phyloP scores from a whole-genome alignment of 2,113 vertebrate genomes.

The Calidris pygmaea region DNA sequence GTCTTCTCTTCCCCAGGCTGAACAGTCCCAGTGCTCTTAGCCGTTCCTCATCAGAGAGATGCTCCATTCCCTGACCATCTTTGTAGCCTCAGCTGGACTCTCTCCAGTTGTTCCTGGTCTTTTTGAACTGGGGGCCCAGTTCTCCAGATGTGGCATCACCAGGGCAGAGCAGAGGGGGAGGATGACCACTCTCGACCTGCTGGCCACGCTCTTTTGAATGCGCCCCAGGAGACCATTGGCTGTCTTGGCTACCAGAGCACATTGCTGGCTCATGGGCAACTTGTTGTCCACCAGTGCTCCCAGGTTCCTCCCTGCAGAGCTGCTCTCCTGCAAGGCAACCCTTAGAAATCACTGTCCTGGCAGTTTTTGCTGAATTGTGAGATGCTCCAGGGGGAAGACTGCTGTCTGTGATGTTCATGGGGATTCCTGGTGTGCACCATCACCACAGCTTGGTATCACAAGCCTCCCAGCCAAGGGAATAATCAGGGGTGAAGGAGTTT shows the following conservation, averaged over 20 bases:
- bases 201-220: not conserved
- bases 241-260: not conserved
- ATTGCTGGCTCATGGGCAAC: not conserved
- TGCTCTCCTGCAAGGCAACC: not conserved
- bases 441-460: not conserved
- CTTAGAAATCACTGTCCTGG: not conserved
- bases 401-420: not conserved
- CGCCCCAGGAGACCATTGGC: not conserved
- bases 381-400: not conserved
- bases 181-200: not conserved
- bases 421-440: not conserved
- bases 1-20: not conserved
- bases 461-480: not conserved
- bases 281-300: not conserved
- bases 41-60: not conserved
- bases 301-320: not conserved
- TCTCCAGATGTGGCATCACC: not conserved
- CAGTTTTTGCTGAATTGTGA: fast-evolving
- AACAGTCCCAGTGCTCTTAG: not conserved
- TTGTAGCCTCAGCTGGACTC: not conserved
- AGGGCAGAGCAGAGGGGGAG: not conserved
- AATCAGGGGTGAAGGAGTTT: not conserved
- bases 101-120: not conserved
- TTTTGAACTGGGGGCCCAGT: not conserved
- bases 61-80: not conserved